A percentile compares a stretch with the other conserved stretches of the same genome.
Evolutionary conservation across 2,888 invertebrate genomes (phyloP).

Genomic region (Cryptus armator): DNA sequence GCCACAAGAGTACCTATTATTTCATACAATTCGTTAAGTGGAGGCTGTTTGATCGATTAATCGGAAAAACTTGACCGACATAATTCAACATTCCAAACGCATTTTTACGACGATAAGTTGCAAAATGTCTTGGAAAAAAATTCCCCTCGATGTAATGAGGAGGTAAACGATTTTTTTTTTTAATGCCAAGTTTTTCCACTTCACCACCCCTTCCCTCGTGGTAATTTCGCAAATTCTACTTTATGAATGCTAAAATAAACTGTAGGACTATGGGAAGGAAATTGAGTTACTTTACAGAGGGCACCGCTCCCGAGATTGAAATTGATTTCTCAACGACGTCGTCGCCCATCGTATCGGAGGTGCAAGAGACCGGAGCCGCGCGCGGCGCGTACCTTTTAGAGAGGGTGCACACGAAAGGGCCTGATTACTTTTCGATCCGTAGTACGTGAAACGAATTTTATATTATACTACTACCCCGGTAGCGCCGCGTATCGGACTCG

Average conservation of each 20-base stretch:
- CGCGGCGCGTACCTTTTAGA: conserved; percentile 69
- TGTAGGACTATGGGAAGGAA: conserved; percentile 64
- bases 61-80: too few relatives aligned
- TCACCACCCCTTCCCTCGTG: too few relatives aligned
- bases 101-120: too few relatives aligned
- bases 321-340: conserved; percentile 77
- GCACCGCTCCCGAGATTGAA: conserved; percentile 73
- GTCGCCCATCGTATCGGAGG: conserved; percentile 29
- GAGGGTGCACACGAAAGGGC: conserved; percentile 66
- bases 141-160: too few relatives aligned
- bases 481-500: background rate
- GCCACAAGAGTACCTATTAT: too few relatives aligned
- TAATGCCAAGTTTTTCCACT: too few relatives aligned
- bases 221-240: too few relatives aligned
- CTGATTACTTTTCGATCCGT: conserved; percentile 81
- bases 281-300: conserved; percentile 76
- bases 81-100: too few relatives aligned
- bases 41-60: too few relatives aligned
- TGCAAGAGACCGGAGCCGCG: background rate
- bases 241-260: background rate
- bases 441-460: conserved; percentile 80
- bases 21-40: too few relatives aligned
- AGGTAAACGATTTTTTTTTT: too few relatives aligned
- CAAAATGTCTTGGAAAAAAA: too few relatives aligned
- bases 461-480: conserved; percentile 18